Evolutionary conservation across 2,797 vertebrate species (phyloP).

Genomic region (Rhynchonycteris naso): DNA sequence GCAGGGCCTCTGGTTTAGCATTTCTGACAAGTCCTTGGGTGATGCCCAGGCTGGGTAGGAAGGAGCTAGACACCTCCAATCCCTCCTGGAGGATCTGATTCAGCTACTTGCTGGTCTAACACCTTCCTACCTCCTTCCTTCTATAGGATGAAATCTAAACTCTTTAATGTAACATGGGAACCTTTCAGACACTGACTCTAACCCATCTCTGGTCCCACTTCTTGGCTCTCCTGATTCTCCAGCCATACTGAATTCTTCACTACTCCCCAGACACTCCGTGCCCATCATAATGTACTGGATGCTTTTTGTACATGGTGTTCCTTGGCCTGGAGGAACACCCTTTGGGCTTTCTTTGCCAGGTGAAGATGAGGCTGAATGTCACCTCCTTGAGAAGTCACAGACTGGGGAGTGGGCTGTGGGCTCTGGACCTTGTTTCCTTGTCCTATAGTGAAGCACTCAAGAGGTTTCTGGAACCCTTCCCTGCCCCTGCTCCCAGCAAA

Average conservation of each 20-base stretch:
- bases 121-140: neutral
- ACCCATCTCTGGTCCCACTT: neutral
- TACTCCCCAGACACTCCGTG: neutral
- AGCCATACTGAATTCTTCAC: neutral
- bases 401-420: neutral
- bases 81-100: neutral
- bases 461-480: neutral
- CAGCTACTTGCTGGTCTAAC: neutral
- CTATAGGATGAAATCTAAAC: neutral
- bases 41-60: neutral
- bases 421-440: neutral
- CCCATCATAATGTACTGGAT: accelerated
- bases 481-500: neutral
- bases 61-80: neutral
- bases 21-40: neutral
- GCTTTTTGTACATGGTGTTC: neutral
- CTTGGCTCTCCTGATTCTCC: neutral
- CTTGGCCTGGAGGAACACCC: neutral
- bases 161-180: neutral
- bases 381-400: neutral
- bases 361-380: neutral
- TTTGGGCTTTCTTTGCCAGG: neutral
- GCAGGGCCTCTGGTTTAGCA: neutral
- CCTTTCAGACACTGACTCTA: neutral
- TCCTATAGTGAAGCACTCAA: neutral